Base-by-base conservation (phyloP, 2,113 vertebrate genomes). In the Perca fluviatilis region DNA sequence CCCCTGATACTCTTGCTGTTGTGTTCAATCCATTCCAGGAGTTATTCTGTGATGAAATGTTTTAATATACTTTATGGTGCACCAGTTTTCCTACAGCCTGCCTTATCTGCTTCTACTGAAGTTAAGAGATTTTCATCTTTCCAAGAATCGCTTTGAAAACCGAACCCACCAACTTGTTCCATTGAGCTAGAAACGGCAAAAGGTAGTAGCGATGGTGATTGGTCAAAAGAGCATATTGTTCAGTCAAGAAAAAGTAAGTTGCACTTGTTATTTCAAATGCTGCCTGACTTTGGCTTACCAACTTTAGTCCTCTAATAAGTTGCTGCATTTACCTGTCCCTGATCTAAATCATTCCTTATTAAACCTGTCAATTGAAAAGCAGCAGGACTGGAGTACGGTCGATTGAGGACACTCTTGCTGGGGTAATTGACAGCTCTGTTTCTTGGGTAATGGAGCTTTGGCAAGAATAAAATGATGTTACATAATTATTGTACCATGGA, bases 41-140 rank as follows among this genome's bases (percentile, higher is more conserved):
- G 65, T 63, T 76, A 63, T 40, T 72, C 61, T 63, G 27, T 77
- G 86, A 77, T 83, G 71, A 86, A 86, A 61, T 72, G 80, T 43
- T 72, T 53, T 50, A 76, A 83, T 80, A 71, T 60, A 66, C 71
- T 61, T 76, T 76, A 67, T 54, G 66, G 15, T 67, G 46, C 62
- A 65, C 15, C 27, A 13, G 64, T 58, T 58, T 30, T 19, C 15
- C 11, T 25, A 9, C 12, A 23, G 66, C 9, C 16, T 73, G 53
- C n/a, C 61, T 81, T 77, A 77, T 77, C 72, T 72, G 11, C 73
- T 43, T 72, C 51, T 13, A 49, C 54, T 58, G 7, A 60, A 79
- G 69, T 74, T n/a, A 56, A 56, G 57, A 58, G 36, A 62, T 54
- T 67, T 30, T 16, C 33, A 75, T 21, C 15, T 76, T 76, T 57